Base-by-base conservation (phyloP, 1,140 invertebrate genomes). In the Prorops nasuta region DNA sequence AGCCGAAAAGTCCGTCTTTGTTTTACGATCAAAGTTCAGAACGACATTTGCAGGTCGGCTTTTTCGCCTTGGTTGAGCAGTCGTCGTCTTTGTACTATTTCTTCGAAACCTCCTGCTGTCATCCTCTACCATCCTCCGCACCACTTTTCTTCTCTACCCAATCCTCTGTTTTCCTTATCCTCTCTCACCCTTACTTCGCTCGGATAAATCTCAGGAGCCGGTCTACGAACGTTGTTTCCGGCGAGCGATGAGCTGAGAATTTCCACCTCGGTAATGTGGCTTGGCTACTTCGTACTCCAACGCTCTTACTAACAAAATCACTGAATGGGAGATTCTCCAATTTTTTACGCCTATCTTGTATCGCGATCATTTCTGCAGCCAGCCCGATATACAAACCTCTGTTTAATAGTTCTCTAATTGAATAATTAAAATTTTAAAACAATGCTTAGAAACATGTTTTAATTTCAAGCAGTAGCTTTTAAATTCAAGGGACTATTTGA, bases 1-100 rank as follows among this genome's bases (percentile, higher is more conserved):
- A 21, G 18, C 8, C 15, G 42, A 32, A 32, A 44, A 18, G 21
- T 51, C 58, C 55, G 56, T 36, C 40, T 38, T 63, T 68, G 58
- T 68, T 74, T 75, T 73, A 73, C 66, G 71, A 72, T 71, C 65
- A 65, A 73, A 72, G 66, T 72, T 76, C 54, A 38, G 45, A 67
- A 71, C 64, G 69, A 69, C 60, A 72, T 71, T 74, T 67, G 62
- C 69, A 69, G 63, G 60, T 72, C 55, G 56, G 56, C 64, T 60
- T 60, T 62, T 64, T 64, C 54, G 52, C 45, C 37, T 52, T 34
- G 49, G 50, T 56, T 51, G 51, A 42, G 18, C 24, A 50, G 48
- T 48, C 50, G 24, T 18, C 46, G 40, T 37, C 50, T 53, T 54
- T 53, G 52, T 56, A 37, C 43, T 47, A 53, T 58, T 60, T 53